Evolutionary conservation across 2,888 invertebrate genomes (phyloP), one percentile per base, ranked within the genome.

Genomic region (Agrochola lychnidis): DNA sequence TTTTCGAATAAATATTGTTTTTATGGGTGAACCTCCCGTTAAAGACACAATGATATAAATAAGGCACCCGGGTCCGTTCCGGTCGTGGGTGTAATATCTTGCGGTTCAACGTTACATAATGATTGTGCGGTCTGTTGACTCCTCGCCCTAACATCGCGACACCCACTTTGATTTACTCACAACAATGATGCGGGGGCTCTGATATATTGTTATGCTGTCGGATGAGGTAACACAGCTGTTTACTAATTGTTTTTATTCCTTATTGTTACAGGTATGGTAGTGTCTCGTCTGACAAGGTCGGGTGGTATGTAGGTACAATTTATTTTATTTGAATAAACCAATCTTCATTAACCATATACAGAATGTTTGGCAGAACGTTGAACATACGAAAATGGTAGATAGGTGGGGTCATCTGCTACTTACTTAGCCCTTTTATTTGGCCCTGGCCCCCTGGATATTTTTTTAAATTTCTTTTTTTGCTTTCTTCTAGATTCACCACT

Each of bases 111-210:
- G 79, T 89, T 89, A 88, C 82, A 82, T 78, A 89, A 88, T 90
- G 79, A 82, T 78, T 67, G 81, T 84, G 83, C 78, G 79, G 85
- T 84, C 82, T 79, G 81, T 79, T 86, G 87, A 85, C 83, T 86
- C 80, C 83, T 85, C 73, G 84, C 85, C 86, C 71, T 79, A 70
- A 73, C 79, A 67, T 67, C 71, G 86, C 82, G 79, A 92, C 95
- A 92, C 94, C 94, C 93, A 94, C 94, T 86, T 87, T 88, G 91
- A 90, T 90, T 91, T 91, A 91, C 91, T 90, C 90, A 84, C 91
- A 91, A 96, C 95, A 95, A 96, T 95, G 93, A 89, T 93, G 96
- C 94, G 96, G 95, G 95, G 96, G 96, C 94, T 89, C 86, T 90
- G 92, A 94, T 93, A 91, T 94, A 94, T 94, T 93, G 93, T 93